Evolutionary conservation across 2,113 vertebrate species (phyloP).

Genomic region (Syrmaticus mikado): DNA sequence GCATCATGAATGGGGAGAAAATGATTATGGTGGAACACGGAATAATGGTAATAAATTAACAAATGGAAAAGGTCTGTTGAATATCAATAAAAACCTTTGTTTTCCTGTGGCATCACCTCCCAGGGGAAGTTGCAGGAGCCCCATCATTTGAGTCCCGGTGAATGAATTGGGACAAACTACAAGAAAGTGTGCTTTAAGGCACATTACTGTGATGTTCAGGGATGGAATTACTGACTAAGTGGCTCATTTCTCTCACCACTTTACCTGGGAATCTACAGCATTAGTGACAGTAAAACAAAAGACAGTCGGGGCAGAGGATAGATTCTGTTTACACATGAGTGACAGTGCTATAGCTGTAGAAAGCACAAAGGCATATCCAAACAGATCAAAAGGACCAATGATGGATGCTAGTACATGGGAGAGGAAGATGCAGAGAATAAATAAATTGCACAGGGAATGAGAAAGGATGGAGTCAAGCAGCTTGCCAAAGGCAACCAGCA

Average conservation of each 20-base stretch:
- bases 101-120: conserved; percentile 40
- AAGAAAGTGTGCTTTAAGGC: conserved; percentile 6
- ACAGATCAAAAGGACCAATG: background rate
- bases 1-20: background rate
- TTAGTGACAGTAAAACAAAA: background rate
- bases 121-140: conserved; percentile 6
- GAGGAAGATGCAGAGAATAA: background rate
- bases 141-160: background rate
- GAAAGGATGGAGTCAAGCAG: background rate
- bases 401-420: background rate
- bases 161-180: conserved; percentile 26
- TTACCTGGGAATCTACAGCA: background rate
- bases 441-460: background rate
- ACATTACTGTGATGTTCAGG: background rate
- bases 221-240: background rate
- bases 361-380: background rate
- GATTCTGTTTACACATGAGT: fast-evolving
- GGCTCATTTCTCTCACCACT: background rate
- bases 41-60: conserved; percentile 49
- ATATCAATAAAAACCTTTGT: conserved; percentile 39
- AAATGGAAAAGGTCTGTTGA: conserved; percentile 41
- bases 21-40: background rate
- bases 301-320: fast-evolving
- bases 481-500: background rate
- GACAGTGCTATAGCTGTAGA: background rate